Evolutionary conservation across 2,797 vertebrate species (phyloP), one percentile per base, ranked within the genome.

Genomic region (Siniperca scherzeri): DNA sequence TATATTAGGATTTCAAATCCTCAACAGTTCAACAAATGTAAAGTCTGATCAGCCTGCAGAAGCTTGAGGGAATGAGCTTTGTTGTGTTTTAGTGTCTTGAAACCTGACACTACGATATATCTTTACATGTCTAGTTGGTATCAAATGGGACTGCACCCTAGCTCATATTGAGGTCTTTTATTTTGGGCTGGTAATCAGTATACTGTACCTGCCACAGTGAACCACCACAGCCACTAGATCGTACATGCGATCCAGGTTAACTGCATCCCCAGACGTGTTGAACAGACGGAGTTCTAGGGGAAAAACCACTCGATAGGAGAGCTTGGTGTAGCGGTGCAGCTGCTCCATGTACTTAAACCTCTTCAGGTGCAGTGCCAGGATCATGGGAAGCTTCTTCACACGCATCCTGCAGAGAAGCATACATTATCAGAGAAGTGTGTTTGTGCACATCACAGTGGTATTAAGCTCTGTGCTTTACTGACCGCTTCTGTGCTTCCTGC

Each of bases 291-390:
- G 94, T 70, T 99, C 98, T 69, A 99, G 94, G 0, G 98, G 98
- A 91, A 99, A 99, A 17, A 99, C 98, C 53, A 99, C 98, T 0
- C 98, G 96, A 38, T 99, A 99, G 11, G 98, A 99, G 64, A 99
- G 96, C 93, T 99, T 99, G 70, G 98, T 99, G 80, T 99, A 99
- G 80, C 98, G 97, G 89, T 99, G 98, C 66, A 99, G 89, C 85
- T 99, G 98, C 89, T 99, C 98, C 98, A 99, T 99, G 83, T 99
- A 99, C 94, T 99, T 99, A 87, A 99, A 99, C 78, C 98, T 95
- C 94, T 99, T 99, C 71, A 99, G 96, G 90, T 99, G 98, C 40
- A 99, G 96, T 2, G 98, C 98, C 93, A 99, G 93, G 87, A 99
- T 99, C 98, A 99, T 99, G 14, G 98, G 98, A 77, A 99, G 94